Evolutionary conservation across 2,888 invertebrate species (phyloP), one percentile per base, ranked within the genome.

Genomic region (Dryadula phaetusa): DNA sequence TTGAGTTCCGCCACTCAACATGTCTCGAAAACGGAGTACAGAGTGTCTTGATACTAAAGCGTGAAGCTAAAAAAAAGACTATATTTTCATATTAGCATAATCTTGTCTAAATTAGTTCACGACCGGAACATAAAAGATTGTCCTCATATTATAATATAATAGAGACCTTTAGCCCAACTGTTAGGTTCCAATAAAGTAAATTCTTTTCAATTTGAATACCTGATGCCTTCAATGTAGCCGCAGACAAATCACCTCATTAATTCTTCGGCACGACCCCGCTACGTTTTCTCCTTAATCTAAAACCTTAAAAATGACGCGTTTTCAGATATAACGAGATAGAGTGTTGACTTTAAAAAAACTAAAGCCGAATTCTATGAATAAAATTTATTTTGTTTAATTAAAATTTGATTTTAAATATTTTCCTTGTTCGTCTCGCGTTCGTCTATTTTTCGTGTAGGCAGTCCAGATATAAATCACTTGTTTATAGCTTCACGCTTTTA

Each of bases 191-290:
- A 66, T 69, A 82, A 84, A 85, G 83, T 85, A 79, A 80, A 82
- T 83, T 82, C 79, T 78, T 74, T 86, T 82, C 82, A 83, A 84
- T 84, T 86, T 82, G 75, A 80, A 75, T 73, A 76, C 79, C 74
- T 80, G 82, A 79, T 77, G 52, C 67, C 70, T 66, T 49, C 79
- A 76, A 72, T 70, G 76, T 78, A 79, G 77, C 79, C 75, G 72
- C 76, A 82, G 84, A 86, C 82, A 85, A 86, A 87, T 86, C 81
- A 79, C 80, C 85, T 86, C 86, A 87, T 88, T 88, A 84, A 86
- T 86, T 85, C 86, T 42, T 70, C 70, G 82, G 75, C 87, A 86
- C 84, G 86, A 71, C 70, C 75, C 66, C 74, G 71, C 72, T 75
- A 73, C 77, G 71, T 79, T 82, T 77, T 78, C 77, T 78, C 77